Percentiles rank a stretch among this genome's conserved stretches.
Conservation (phyloP, 92 coral and sea anemone species). For the Phymanthus crucifer region DNA sequence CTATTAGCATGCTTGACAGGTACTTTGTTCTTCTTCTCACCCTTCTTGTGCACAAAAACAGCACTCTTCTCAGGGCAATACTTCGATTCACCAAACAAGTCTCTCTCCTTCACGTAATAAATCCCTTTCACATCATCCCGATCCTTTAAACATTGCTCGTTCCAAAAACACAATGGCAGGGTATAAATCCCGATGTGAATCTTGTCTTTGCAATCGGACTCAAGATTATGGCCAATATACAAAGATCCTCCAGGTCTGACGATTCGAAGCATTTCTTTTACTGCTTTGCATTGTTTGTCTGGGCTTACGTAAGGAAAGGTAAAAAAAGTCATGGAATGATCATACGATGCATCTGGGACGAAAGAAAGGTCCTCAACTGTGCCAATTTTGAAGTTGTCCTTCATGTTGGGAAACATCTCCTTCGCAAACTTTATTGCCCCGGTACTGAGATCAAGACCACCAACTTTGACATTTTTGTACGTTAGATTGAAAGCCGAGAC, state of each 20-base stretch:
- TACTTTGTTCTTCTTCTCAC: background rate
- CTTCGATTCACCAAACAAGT: conserved; percentile 45
- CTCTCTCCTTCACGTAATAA: conserved; percentile 49
- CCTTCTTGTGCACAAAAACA: conserved; percentile 53
- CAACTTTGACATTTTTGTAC: conserved; percentile 49
- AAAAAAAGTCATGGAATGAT: conserved; percentile 65
- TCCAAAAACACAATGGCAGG: conserved; percentile 62
- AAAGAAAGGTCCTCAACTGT: conserved; percentile 62
- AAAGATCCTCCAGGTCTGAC: conserved; percentile 61
- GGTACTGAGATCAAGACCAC: conserved; percentile 55
- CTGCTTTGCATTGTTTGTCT: conserved; percentile 58
- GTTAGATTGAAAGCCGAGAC: conserved; percentile 51
- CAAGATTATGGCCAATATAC: conserved; percentile 61
- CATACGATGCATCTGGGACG: conserved; percentile 41
- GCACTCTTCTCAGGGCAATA: conserved; percentile 62
- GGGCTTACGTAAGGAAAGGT: conserved; percentile 67
- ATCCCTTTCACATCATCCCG: conserved; percentile 29
- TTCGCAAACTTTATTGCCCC: conserved; percentile 60
- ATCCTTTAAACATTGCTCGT: conserved; percentile 48
- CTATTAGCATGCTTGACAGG: conserved; percentile 18
- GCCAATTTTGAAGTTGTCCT: conserved; percentile 42
- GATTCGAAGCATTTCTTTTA: conserved; percentile 60
- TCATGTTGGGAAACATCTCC: conserved; percentile 40
- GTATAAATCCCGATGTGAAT: conserved; percentile 54
- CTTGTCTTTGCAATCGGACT: conserved; percentile 47